Percentiles rank a stretch among this genome's conserved stretches.
Conservation (phyloP, 1,140 invertebrate species). For the Pseudomyrmex sp. region DNA sequence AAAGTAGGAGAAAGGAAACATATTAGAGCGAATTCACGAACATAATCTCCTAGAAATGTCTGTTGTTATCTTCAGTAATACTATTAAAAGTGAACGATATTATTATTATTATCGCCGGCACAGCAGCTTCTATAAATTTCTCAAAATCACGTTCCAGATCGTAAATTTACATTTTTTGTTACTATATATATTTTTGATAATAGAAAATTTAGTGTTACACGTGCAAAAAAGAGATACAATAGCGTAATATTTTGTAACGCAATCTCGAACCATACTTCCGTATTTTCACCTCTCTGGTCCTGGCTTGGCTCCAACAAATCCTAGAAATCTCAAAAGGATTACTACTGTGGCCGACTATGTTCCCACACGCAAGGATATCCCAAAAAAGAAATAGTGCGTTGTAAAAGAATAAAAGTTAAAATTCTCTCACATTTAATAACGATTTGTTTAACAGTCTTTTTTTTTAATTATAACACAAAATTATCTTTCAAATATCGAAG, state of each 20-base stretch:
- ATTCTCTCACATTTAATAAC: neutral
- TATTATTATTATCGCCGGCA: neutral
- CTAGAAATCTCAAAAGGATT: constrained; percentile 57
- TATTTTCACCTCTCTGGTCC: constrained; percentile 39
- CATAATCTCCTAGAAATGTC: neutral
- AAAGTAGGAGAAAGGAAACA: neutral
- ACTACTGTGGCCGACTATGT: constrained; percentile 8
- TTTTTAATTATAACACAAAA: neutral
- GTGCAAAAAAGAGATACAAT: neutral
- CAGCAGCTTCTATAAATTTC: neutral
- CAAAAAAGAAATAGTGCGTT: constrained; percentile 25
- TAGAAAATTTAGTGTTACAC: constrained; percentile 9
- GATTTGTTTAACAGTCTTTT: neutral
- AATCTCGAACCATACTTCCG: constrained; percentile 27
- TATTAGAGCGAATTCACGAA: constrained; percentile 5
- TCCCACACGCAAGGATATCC: constrained; percentile 18
- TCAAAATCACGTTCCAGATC: neutral
- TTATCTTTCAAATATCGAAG: no score
- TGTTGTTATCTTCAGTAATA: neutral
- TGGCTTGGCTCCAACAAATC: constrained; percentile 42
- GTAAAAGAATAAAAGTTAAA: neutral
- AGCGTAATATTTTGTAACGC: constrained; percentile 41
- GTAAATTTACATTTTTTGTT: constrained; percentile 2
- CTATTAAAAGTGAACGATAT: neutral
- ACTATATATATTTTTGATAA: constrained; percentile 29